These are phyloP conservation scores for Callinectes sapidus DNA, from an alignment of 2,888 invertebrate genomes.

Conservation along the genomic window DNA sequence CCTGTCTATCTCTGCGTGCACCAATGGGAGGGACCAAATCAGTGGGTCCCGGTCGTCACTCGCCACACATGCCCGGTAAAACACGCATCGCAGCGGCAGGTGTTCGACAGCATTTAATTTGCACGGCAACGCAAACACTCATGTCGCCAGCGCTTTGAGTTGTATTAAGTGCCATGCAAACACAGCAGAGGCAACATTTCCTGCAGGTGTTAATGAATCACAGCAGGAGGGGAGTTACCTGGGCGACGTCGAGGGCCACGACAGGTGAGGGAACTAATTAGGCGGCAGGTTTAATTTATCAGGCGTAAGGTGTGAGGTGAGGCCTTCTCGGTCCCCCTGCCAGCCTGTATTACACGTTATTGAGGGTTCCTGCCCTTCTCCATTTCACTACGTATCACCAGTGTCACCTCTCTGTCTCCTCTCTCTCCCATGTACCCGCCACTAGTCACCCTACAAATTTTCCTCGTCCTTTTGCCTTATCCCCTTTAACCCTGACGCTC, in stretches of 20 bases:
- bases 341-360: neutral
- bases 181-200: constrained; percentile 16
- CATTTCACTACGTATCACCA: neutral
- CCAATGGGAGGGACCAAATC: neutral
- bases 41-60: neutral
- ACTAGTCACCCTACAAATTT: neutral
- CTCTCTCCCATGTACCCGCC: neutral
- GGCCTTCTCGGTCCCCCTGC: neutral
- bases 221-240: constrained; percentile 26
- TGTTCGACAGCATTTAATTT: constrained; percentile 20
- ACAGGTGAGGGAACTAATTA: neutral
- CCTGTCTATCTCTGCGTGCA: neutral
- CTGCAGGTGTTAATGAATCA: constrained; percentile 31
- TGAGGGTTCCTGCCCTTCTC: neutral
- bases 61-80: neutral
- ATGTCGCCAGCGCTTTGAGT: constrained; percentile 29
- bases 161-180: neutral
- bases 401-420: neutral
- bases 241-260: neutral
- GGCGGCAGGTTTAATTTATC: neutral
- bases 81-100: neutral
- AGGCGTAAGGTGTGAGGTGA: neutral
- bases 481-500: neutral
- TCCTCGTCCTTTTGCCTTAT: neutral
- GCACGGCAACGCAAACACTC: constrained; percentile 19